These are phyloP conservation scores for Piscicola geometra DNA, from an alignment of 2,888 invertebrate genomes.

Conservation along the genomic window DNA sequence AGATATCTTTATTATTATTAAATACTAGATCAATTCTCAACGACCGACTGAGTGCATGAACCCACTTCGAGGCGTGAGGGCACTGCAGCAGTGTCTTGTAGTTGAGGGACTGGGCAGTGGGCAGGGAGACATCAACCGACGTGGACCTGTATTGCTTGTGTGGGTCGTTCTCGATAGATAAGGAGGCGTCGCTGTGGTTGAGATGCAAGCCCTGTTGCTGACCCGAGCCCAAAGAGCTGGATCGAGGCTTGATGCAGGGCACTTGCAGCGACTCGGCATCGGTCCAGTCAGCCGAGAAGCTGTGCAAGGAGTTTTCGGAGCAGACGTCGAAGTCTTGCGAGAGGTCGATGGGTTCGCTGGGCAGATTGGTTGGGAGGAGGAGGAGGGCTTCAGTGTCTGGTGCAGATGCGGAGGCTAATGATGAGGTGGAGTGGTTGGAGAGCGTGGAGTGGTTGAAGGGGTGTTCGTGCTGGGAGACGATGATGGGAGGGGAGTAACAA, in stretches of 20 bases:
- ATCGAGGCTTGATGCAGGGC: constrained; percentile 32
- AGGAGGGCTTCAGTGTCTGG: neutral
- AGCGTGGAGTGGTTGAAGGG: neutral
- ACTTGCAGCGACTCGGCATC: constrained; percentile 31
- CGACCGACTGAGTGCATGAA: neutral
- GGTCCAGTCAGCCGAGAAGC: neutral
- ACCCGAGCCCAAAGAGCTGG: constrained; percentile 20
- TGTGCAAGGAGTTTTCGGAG: neutral
- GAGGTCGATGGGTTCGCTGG: neutral
- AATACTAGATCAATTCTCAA: constrained; percentile 7
- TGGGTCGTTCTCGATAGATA: neutral
- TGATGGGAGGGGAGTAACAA: neutral
- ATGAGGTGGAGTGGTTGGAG: neutral
- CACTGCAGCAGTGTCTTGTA: too few relatives aligned
- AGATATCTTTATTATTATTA: neutral
- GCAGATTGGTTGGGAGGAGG: too few relatives aligned
- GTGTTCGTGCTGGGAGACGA: too few relatives aligned
- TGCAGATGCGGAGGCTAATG: too few relatives aligned
- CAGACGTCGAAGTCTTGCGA: neutral
- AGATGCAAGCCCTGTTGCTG: neutral
- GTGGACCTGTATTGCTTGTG: constrained; percentile 29
- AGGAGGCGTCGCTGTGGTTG: neutral
- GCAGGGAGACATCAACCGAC: constrained; percentile 29
- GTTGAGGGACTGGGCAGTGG: neutral
- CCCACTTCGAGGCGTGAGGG: neutral